Evolutionary conservation across 2,797 vertebrate genomes (phyloP).

Genomic region (Peromyscus eremicus): DNA sequence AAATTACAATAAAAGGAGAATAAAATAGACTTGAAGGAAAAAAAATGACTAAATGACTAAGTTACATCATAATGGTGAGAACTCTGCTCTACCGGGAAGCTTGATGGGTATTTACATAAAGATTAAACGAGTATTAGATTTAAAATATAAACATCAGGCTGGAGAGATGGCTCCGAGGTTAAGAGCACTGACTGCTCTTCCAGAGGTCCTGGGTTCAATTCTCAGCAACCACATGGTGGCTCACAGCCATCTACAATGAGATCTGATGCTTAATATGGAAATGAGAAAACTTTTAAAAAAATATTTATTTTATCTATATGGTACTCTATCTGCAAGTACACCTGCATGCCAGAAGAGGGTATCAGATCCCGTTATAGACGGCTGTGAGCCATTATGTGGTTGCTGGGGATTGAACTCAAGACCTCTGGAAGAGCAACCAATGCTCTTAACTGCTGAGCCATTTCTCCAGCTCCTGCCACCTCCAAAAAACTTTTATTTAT

Average conservation of each 20-base stretch:
- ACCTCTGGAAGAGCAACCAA: background rate
- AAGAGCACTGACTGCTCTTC: background rate
- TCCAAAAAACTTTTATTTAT: background rate
- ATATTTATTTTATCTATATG: background rate
- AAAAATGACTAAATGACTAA: background rate
- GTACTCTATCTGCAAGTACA: background rate
- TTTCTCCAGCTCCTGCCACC: background rate
- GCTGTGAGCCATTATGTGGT: background rate
- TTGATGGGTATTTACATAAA: background rate
- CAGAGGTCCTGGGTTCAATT: background rate
- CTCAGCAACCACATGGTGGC: background rate
- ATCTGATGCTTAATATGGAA: background rate
- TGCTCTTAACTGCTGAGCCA: background rate
- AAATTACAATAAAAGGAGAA: constrained; percentile 35
- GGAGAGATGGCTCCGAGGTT: background rate
- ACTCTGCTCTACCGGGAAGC: background rate
- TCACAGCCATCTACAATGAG: background rate
- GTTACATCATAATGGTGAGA: constrained; percentile 15
- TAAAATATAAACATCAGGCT: background rate
- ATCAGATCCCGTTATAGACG: background rate
- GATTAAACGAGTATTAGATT: constrained; percentile 51
- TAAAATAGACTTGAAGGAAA: constrained; percentile 31
- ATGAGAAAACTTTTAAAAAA: background rate
- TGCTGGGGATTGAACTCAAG: background rate
- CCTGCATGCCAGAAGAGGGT: background rate